Percentiles rank a stretch among this genome's conserved stretches.
These are phyloP conservation scores for Heliopora coerulea DNA, from an alignment of 92 coral and sea anemone species.

Conservation along the genomic window DNA sequence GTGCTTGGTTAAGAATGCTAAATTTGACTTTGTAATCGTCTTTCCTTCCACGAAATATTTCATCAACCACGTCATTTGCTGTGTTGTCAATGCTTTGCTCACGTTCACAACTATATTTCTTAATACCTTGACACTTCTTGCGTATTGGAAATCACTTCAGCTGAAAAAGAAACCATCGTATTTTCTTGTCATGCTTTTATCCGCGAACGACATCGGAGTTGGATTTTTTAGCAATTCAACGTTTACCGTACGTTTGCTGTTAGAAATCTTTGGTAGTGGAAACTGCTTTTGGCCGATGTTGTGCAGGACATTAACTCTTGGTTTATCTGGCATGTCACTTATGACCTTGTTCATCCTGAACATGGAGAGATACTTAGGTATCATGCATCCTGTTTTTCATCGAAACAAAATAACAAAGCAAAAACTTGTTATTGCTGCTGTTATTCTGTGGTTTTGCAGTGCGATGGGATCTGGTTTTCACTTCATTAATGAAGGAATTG, in stretches of 20 bases:
- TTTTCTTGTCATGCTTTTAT: constrained; percentile 6
- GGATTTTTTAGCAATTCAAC: neutral
- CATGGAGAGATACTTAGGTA: neutral
- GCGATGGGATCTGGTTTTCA: neutral
- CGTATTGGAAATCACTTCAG: neutral
- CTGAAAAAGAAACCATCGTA: neutral
- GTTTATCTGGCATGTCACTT: neutral
- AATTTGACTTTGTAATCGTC: neutral
- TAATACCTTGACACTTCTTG: neutral
- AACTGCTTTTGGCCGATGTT: neutral
- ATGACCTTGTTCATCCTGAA: neutral
- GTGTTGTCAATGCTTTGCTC: neutral
- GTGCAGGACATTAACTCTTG: no score
- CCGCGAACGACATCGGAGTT: neutral
- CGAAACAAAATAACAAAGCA: neutral
- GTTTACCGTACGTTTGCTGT: neutral
- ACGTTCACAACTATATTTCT: neutral
- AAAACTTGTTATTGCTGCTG: neutral
- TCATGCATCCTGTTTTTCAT: constrained; percentile 7
- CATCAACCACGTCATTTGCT: neutral
- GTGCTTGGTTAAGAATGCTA: neutral
- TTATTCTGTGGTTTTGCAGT: neutral
- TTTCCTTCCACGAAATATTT: neutral
- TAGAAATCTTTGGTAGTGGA: neutral
- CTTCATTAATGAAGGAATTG: neutral